A percentile compares a stretch with the other conserved stretches of the same genome.
Conservation (phyloP, 2,888 invertebrate species). For the Nomada fabriciana region DNA sequence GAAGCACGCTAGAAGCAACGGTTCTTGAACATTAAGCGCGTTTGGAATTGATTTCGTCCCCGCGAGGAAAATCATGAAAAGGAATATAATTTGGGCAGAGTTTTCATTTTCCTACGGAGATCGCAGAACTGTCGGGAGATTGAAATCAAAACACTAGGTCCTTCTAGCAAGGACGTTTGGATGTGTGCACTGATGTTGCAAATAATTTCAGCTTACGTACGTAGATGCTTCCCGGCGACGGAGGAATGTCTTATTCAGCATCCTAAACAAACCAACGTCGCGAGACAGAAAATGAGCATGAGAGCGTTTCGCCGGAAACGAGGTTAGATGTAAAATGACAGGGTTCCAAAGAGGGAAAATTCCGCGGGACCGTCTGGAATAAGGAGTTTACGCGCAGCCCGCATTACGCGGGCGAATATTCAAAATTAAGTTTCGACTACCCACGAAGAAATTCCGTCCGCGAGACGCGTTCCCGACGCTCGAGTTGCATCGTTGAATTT, state of each 20-base stretch:
- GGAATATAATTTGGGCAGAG: no score
- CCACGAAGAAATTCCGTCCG: constrained; percentile 44
- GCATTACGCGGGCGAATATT: constrained; percentile 45
- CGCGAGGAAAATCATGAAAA: no score
- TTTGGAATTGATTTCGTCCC: not conserved
- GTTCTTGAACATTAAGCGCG: not conserved
- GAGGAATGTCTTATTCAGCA: no score
- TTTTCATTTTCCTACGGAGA: no score
- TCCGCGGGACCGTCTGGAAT: constrained; percentile 21
- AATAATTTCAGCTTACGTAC: no score
- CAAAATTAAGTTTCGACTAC: constrained; percentile 43
- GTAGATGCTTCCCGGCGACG: no score
- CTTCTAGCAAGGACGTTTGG: no score
- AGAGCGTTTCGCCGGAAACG: not conserved
- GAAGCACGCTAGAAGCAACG: not conserved
- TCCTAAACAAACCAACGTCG: no score
- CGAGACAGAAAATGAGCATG: not conserved
- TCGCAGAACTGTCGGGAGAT: no score
- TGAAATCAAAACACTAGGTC: no score
- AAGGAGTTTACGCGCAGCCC: constrained; percentile 37
- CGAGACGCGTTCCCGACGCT: constrained; percentile 22
- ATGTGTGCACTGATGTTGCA: no score
- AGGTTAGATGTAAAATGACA: constrained; percentile 19
- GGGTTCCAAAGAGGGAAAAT: constrained; percentile 1
- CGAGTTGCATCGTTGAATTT: constrained; percentile 47